Conservation (phyloP, 1,140 invertebrate genomes). For the Polyergus mexicanus region DNA sequence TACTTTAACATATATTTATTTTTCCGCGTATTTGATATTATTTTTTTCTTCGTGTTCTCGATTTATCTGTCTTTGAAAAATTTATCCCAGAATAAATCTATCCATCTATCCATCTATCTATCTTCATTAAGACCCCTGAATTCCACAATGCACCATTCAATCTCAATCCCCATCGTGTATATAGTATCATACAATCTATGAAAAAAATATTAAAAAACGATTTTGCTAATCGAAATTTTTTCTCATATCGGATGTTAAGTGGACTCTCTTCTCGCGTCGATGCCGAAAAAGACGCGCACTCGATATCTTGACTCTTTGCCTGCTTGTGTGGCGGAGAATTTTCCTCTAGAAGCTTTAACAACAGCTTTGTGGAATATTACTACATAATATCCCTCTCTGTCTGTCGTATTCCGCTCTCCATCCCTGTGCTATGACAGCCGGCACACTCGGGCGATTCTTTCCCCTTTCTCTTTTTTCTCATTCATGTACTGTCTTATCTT, state of each 20-base stretch:
- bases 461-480: slow-evolving; percentile 25
- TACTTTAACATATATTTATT: not conserved
- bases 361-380: slow-evolving; percentile 61
- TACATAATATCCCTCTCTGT: not conserved
- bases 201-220: slow-evolving; percentile 15
- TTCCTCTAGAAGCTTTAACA: slow-evolving; percentile 51
- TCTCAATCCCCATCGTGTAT: slow-evolving; percentile 17
- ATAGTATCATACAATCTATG: slow-evolving; percentile 23
- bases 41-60: not conserved
- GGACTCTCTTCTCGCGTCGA: not conserved
- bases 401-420: slow-evolving; percentile 17
- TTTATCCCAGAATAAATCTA: not conserved
- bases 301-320: slow-evolving; percentile 19
- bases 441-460: slow-evolving; percentile 36
- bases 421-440: slow-evolving; percentile 50
- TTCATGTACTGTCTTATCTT: slow-evolving; percentile 18
- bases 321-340: slow-evolving; percentile 12
- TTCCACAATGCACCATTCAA: slow-evolving; percentile 18
- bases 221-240: not conserved
- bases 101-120: not conserved
- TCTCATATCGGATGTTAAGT: not conserved
- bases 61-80: slow-evolving; percentile 23
- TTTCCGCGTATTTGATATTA: not conserved
- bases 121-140: slow-evolving; percentile 24
- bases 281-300: slow-evolving; percentile 25